Percentiles rank a stretch among this genome's conserved stretches.
These are phyloP conservation scores for Nansenia antarctica DNA, from an alignment of 2,113 vertebrate species.

Conservation along the genomic window DNA sequence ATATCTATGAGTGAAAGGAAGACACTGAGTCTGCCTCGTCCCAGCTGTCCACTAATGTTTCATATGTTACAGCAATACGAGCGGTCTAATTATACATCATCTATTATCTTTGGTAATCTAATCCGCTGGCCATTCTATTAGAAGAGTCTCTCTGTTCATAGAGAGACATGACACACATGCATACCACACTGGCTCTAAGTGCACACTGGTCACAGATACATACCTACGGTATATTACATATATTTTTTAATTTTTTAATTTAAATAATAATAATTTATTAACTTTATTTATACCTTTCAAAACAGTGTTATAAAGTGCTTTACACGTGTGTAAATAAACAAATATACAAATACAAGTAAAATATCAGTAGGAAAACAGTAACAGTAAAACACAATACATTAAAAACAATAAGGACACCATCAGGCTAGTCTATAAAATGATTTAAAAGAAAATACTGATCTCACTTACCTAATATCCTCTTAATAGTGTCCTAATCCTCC, in stretches of 20 bases:
- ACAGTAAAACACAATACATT: too few relatives aligned
- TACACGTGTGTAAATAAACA: too few relatives aligned
- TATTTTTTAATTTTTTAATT: background rate
- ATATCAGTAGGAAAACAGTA: too few relatives aligned
- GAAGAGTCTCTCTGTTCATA: background rate
- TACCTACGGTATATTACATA: background rate
- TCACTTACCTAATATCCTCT: too few relatives aligned
- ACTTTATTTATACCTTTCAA: too few relatives aligned
- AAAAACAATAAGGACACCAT: too few relatives aligned
- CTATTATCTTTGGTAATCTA: conserved; percentile 21
- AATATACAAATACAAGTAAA: too few relatives aligned
- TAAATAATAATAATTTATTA: too few relatives aligned
- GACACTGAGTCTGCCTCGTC: background rate
- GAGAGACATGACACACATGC: background rate
- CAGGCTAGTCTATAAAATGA: too few relatives aligned
- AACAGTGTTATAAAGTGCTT: too few relatives aligned
- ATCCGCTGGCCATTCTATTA: conserved; percentile 10
- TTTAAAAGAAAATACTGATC: too few relatives aligned
- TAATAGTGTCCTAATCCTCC: too few relatives aligned
- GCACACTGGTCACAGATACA: background rate
- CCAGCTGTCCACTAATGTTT: background rate
- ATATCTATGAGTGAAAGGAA: background rate
- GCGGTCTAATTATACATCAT: conserved; percentile 9
- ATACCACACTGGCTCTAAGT: background rate
- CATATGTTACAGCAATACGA: background rate